Evolutionary conservation across 2,113 vertebrate genomes (phyloP), one percentile per base, ranked within the genome.

Genomic region (Caranx ignobilis): DNA sequence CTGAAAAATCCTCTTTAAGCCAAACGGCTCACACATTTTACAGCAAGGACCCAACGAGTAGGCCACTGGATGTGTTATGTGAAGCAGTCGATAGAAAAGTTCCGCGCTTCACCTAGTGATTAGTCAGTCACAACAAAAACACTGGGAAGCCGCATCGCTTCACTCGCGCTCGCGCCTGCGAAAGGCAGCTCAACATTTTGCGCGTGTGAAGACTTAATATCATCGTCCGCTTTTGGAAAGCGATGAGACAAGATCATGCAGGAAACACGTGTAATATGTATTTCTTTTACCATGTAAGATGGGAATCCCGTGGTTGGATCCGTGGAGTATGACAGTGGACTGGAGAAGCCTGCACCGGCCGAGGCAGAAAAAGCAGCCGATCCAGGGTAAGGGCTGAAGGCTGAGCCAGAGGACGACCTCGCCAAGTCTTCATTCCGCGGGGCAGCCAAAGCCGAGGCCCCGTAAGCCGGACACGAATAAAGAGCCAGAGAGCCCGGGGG

Each of bases 401-500:
- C 98, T 64, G 98, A 99, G 91, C 97, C 98, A 61, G 97, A 97
- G 68, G 97, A 97, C 71, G 98, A 97, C 87, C 97, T 94, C 82
- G 96, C 96, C 94, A 98, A 95, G 92, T 99, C 97, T 84, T 98
- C 97, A 88, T 94, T 97, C 89, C 98, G 95, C 83, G 97, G 97
- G 89, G 97, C 96, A 78, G 97, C 96, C 94, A 98, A 94, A 64
- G 97, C 96, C 75, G 97, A 96, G 84, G 97, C 97, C 91, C 97
- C 97, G 90, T 98, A 98, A 21, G 97, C 96, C 69, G 97, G 97
- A 89, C 97, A 99, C 75, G 97, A 98, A 91, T 99, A 99, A 47
- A 99, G 98, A 91, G 98, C 97, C 95, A 99, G 94, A 79, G 98
- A 99, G 93, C 97, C 97, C 80, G 97, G 97, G 90, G 98, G 97